Evolutionary conservation across 2,888 invertebrate genomes (phyloP).

Genomic region (Trichogramma evanescens): DNA sequence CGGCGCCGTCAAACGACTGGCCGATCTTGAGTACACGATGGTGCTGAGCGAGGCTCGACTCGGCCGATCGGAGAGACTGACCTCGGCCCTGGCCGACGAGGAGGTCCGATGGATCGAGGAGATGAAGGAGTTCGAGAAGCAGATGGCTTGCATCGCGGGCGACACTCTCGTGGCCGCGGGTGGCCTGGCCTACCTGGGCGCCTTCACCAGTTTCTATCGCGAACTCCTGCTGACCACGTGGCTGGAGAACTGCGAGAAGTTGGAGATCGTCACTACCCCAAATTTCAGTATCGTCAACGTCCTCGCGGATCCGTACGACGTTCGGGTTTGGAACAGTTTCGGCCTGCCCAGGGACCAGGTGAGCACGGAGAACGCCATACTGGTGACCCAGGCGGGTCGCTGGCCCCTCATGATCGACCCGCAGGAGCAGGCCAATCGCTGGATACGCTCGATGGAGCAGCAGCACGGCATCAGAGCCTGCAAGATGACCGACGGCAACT

Average conservation of each 20-base stretch:
- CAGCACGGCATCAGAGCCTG: constrained; percentile 67
- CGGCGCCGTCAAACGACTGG: constrained; percentile 67
- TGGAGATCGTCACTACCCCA: constrained; percentile 65
- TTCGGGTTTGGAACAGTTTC: constrained; percentile 82
- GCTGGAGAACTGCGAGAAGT: constrained; percentile 59
- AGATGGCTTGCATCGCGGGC: constrained; percentile 70
- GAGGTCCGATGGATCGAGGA: constrained; percentile 67
- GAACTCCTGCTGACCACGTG: constrained; percentile 62
- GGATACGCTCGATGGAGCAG: constrained; percentile 84
- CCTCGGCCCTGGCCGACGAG: constrained; percentile 81
- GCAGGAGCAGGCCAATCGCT: constrained; percentile 89
- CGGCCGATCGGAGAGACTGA: constrained; percentile 74
- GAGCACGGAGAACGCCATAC: constrained; percentile 87
- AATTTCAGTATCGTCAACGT: constrained; percentile 62
- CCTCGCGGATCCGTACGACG: constrained; percentile 77
- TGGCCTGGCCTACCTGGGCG: constrained; percentile 85
- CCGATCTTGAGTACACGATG: constrained; percentile 66
- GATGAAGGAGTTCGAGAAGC: constrained; percentile 55
- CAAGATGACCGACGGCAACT: constrained; percentile 70
- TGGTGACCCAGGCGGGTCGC: constrained; percentile 72
- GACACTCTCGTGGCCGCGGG: constrained; percentile 83
- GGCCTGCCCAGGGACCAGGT: constrained; percentile 82
- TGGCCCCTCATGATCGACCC: constrained; percentile 95
- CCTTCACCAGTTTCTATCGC: constrained; percentile 72
- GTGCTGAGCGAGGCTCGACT: constrained; percentile 71